These are phyloP conservation scores for Scaptomyza parva DNA, from an alignment of 2,888 invertebrate species.

Conservation along the genomic window DNA sequence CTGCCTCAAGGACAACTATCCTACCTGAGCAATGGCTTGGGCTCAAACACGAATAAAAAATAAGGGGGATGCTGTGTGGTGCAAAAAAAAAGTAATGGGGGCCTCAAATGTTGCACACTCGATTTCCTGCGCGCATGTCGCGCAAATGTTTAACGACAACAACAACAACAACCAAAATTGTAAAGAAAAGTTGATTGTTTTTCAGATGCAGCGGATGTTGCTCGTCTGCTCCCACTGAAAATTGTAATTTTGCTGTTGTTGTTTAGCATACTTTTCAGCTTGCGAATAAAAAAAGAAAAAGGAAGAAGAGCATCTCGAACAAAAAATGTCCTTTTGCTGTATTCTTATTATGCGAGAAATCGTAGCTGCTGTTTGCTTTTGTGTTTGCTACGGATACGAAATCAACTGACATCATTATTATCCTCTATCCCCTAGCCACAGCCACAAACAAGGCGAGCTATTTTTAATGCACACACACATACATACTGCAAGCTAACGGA, in stretches of 20 bases:
- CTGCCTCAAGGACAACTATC: conserved; percentile 55
- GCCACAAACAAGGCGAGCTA: conserved; percentile 55
- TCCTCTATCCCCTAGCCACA: conserved; percentile 32
- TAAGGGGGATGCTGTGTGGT: background rate
- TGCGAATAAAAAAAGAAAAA: conserved; percentile 17
- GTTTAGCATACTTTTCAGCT: conserved; percentile 46
- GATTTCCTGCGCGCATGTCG: conserved; percentile 77
- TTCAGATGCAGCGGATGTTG: conserved; percentile 37
- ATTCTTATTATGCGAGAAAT: conserved; percentile 53
- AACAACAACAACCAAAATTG: conserved; percentile 40
- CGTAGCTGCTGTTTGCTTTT: conserved; percentile 27
- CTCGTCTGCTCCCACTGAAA: conserved; percentile 18
- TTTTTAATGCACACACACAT: conserved; percentile 46
- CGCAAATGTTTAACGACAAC: conserved; percentile 66
- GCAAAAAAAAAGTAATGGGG: background rate
- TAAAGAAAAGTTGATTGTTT: conserved; percentile 71
- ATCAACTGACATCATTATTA: conserved; percentile 71
- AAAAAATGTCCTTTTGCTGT: conserved; percentile 49
- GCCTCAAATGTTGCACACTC: conserved; percentile 70
- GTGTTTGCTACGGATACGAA: conserved; percentile 47
- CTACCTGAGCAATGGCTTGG: conserved; percentile 50
- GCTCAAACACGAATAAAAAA: conserved; percentile 21
- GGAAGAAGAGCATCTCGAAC: conserved; percentile 14
- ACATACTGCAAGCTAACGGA: conserved; percentile 8
- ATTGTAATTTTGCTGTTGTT: conserved; percentile 19